Evolutionary conservation across 2,888 invertebrate species (phyloP).

Genomic region (Drosophila phalerata): DNA sequence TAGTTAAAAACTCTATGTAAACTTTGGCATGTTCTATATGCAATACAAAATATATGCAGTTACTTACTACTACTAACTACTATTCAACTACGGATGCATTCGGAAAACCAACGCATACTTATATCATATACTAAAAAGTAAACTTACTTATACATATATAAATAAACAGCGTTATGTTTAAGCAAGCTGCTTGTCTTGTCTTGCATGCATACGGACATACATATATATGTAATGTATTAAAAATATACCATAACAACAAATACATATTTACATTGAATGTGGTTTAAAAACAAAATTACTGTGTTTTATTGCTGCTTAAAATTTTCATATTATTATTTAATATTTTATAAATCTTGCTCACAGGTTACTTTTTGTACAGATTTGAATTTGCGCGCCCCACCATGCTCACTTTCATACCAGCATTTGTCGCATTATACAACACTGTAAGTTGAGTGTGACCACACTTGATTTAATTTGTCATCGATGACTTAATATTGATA

Average conservation of each 20-base stretch:
- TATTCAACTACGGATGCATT: conserved; percentile 60
- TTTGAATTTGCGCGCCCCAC: background rate
- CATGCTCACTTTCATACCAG: no score
- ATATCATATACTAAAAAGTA: conserved; percentile 57
- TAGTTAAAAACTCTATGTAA: conserved; percentile 55
- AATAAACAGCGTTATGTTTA: conserved; percentile 71
- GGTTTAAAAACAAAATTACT: conserved; percentile 58
- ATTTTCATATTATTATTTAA: no score
- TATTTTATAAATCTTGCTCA: no score
- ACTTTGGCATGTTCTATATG: conserved; percentile 52
- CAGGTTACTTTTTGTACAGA: background rate
- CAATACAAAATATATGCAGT: conserved; percentile 43
- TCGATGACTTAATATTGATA: conserved; percentile 28
- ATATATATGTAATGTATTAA: conserved; percentile 49
- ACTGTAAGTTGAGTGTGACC: conserved; percentile 4
- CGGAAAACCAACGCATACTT: conserved; percentile 61
- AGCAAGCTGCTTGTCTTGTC: conserved; percentile 64
- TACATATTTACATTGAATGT: conserved; percentile 82
- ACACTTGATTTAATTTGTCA: background rate
- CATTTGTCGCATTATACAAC: background rate
- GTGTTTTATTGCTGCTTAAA: conserved; percentile 45
- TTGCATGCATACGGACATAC: conserved; percentile 17
- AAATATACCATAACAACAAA: conserved; percentile 76
- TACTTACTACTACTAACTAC: conserved; percentile 55
- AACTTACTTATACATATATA: conserved; percentile 55